phyloP scores from a whole-genome alignment of 2,113 vertebrate species.

The Athene cunicularia region DNA sequence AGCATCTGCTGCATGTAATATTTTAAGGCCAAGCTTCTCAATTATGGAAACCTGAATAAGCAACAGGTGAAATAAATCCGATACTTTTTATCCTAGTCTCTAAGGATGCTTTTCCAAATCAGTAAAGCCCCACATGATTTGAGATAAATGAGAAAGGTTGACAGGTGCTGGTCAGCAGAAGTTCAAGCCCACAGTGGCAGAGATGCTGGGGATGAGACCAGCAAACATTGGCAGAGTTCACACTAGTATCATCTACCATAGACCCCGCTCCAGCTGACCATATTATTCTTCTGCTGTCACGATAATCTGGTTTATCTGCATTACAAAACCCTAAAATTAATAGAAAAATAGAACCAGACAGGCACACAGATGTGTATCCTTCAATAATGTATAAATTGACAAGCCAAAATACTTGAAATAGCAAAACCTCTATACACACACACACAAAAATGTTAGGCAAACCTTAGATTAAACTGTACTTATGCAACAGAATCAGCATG shows the following conservation, averaged over 20 bases:
- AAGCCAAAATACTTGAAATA: neutral
- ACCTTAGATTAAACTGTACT: neutral
- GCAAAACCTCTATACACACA: neutral
- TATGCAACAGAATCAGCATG: neutral
- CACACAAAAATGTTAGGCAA: neutral
- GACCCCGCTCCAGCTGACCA: neutral
- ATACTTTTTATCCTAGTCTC: neutral
- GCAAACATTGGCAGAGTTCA: neutral
- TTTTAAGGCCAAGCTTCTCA: neutral
- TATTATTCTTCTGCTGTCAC: neutral
- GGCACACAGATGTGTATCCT: neutral
- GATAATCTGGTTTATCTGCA: neutral
- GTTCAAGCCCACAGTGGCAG: neutral
- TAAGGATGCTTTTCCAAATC: neutral
- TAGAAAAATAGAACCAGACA: neutral
- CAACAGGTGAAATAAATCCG: neutral
- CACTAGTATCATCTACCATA: neutral
- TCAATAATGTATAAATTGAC: neutral
- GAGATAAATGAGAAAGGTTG: neutral
- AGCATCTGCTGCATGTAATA: rapidly evolving
- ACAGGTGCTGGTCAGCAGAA: neutral
- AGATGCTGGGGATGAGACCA: neutral
- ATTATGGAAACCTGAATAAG: neutral
- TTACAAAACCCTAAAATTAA: neutral
- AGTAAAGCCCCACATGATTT: rapidly evolving